Evolutionary conservation across 2,888 invertebrate genomes (phyloP).

Genomic region (Sisyra nigra): DNA sequence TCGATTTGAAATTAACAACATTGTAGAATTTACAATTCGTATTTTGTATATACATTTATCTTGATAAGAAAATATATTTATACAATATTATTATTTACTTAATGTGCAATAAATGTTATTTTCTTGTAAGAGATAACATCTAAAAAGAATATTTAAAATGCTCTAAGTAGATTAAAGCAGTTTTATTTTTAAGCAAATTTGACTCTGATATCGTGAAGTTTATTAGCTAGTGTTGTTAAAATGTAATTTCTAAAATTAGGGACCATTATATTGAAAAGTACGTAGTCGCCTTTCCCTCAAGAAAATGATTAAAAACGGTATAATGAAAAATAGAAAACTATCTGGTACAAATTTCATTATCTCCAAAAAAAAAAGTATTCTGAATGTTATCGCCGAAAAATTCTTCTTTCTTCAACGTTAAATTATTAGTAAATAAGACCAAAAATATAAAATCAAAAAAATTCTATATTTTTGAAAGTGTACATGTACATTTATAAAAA

Average conservation of each 20-base stretch:
- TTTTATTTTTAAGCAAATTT: conserved; percentile 5
- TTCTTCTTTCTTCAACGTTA: not conserved
- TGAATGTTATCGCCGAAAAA: not conserved
- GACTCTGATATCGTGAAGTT: conserved; percentile 6
- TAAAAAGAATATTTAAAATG: not conserved
- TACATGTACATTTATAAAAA: not conserved
- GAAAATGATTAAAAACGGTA: not conserved
- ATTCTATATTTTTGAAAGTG: not conserved
- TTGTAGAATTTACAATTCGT: not conserved
- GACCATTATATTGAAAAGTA: not conserved
- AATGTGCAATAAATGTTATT: conserved; percentile 6
- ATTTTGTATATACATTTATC: not conserved
- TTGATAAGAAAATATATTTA: no score
- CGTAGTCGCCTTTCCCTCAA: not conserved
- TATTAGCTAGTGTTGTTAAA: not conserved
- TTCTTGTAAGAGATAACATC: conserved; percentile 1
- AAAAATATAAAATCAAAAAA: not conserved
- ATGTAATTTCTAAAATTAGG: conserved; percentile 1
- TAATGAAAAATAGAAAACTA: not conserved
- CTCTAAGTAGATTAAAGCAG: conserved; percentile 4
- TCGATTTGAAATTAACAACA: no score
- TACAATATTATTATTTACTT: not conserved
- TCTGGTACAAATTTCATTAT: not conserved
- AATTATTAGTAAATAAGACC: not conserved
- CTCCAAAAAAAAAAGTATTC: not conserved